These are phyloP conservation scores for Sipha maydis DNA, from an alignment of 2,888 invertebrate species.

Conservation along the genomic window DNA sequence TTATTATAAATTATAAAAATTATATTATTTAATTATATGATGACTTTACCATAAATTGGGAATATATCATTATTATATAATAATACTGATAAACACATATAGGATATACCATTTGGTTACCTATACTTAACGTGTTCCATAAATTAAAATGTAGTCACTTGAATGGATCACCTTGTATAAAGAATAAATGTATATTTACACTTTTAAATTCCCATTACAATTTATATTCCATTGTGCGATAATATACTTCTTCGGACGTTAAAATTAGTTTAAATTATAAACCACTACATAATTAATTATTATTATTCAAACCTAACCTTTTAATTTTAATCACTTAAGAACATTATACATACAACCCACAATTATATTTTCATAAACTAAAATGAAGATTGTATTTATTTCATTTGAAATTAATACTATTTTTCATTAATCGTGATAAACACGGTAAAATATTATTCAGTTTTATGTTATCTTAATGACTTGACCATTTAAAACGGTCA, in stretches of 20 bases:
- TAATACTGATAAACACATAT: no score
- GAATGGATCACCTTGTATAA: no score
- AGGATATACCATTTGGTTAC: no score
- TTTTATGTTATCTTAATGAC: slow-evolving; percentile 29
- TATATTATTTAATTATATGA: background rate
- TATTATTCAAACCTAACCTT: background rate
- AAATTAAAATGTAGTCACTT: no score
- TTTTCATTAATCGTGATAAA: background rate
- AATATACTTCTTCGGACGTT: background rate
- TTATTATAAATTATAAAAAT: background rate
- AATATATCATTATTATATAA: background rate
- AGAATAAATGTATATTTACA: background rate
- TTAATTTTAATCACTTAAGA: background rate
- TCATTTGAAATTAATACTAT: background rate
- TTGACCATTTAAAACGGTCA: slow-evolving; percentile 39
- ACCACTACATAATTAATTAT: background rate
- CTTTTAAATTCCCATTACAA: background rate
- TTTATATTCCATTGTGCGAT: background rate
- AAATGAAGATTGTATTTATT: background rate
- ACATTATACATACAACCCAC: background rate
- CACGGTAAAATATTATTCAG: background rate
- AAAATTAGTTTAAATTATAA: background rate
- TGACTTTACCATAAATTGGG: background rate
- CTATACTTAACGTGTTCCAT: no score
- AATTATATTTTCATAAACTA: background rate